Evolutionary conservation across 2,888 invertebrate species (phyloP).

Genomic region (Fragum whitleyi): DNA sequence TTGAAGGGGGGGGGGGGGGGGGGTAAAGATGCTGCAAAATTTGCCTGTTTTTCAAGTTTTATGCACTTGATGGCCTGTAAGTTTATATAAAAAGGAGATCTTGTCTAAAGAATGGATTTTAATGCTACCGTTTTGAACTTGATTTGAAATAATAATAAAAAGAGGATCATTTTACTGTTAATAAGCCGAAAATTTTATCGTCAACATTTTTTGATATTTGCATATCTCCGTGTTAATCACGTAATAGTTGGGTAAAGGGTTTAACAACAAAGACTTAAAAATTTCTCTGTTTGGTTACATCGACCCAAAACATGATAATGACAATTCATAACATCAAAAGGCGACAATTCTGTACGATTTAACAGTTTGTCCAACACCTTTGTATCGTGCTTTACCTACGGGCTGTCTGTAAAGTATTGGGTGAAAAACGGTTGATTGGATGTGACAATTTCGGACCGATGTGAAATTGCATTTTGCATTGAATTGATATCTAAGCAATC

Average conservation of each 20-base stretch:
- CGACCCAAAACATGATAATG: constrained; percentile 1
- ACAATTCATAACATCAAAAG: constrained; percentile 26
- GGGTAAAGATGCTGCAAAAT: too few species aligned
- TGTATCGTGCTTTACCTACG: constrained; percentile 5
- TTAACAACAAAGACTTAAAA: neutral
- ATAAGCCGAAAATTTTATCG: too few species aligned
- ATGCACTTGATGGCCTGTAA: too few species aligned
- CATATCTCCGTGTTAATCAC: too few species aligned
- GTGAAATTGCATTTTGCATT: neutral
- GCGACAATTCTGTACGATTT: neutral
- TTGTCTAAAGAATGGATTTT: too few species aligned
- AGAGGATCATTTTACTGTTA: too few species aligned
- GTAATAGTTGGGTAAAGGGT: neutral
- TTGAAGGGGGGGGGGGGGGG: too few species aligned
- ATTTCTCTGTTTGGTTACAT: constrained; percentile 18
- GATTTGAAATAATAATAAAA: too few species aligned
- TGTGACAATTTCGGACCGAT: neutral
- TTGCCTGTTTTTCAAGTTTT: too few species aligned
- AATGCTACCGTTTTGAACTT: too few species aligned
- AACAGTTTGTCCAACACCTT: constrained; percentile 19
- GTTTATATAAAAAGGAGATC: too few species aligned
- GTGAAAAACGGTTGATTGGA: neutral
- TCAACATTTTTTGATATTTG: too few species aligned
- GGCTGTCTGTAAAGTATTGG: neutral
- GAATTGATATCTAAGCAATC: neutral